Percentiles rank a stretch among this genome's conserved stretches.
Evolutionary conservation across 2,113 vertebrate genomes (phyloP).

Genomic region (Eulemur rufifrons): DNA sequence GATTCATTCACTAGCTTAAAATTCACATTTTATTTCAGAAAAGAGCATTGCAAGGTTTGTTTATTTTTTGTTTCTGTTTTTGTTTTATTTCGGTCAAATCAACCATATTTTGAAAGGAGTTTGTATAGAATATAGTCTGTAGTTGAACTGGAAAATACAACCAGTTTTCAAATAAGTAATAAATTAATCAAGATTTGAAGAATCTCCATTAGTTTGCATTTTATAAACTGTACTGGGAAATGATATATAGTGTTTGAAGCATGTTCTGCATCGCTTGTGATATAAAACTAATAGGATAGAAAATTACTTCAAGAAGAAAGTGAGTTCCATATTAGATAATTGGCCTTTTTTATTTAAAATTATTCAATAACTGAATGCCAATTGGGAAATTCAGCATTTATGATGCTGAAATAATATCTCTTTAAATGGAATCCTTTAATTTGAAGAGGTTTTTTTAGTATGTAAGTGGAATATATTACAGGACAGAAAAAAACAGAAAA

Average conservation of each 20-base stretch:
- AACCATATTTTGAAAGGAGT: constrained; percentile 70
- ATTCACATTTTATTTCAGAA: constrained; percentile 45
- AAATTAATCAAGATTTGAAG: constrained; percentile 74
- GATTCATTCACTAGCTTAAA: not conserved
- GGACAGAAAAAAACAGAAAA: not conserved
- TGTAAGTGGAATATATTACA: not conserved
- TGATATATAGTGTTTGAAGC: constrained; percentile 71
- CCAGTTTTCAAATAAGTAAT: constrained; percentile 65
- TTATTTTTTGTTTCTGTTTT: not conserved
- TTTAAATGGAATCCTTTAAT: constrained; percentile 25
- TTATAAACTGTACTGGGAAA: constrained; percentile 51
- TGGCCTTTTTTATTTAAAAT: constrained; percentile 66
- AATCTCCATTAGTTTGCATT: constrained; percentile 68
- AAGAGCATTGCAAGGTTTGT: not conserved
- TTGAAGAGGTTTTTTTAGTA: constrained; percentile 21
- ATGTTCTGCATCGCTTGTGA: constrained; percentile 74
- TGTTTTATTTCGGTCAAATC: constrained; percentile 17
- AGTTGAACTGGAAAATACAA: constrained; percentile 17
- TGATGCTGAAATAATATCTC: constrained; percentile 52
- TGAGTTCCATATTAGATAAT: constrained; percentile 73
- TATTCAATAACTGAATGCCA: constrained; percentile 74
- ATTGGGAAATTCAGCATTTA: constrained; percentile 36
- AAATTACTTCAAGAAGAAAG: constrained; percentile 79
- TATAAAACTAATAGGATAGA: constrained; percentile 81
- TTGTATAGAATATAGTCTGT: constrained; percentile 59